These are phyloP conservation scores for Sebastes flavidus DNA, from an alignment of 2,797 vertebrate genomes.

Conservation along the genomic window DNA sequence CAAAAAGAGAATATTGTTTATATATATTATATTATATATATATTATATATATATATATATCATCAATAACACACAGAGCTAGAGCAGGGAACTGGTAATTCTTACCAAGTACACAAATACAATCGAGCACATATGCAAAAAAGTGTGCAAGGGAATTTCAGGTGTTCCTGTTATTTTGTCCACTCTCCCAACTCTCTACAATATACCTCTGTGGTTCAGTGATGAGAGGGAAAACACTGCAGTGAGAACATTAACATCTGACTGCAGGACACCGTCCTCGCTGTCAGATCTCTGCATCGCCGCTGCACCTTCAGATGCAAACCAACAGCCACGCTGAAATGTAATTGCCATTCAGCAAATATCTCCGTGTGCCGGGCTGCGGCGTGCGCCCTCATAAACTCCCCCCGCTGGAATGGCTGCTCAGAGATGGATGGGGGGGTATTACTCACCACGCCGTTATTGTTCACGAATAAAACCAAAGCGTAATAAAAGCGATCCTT, in stretches of 20 bases:
- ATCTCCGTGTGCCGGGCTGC: conserved; percentile 1
- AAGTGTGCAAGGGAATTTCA: no score
- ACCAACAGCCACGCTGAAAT: conserved; percentile 27
- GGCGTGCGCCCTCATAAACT: conserved; percentile 44
- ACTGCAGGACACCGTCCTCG: conserved; percentile 18
- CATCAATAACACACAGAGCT: no score
- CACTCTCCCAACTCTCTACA: neutral
- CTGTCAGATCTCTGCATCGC: conserved; percentile 31
- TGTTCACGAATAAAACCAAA: conserved; percentile 68
- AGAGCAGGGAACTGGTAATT: no score
- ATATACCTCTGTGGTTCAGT: neutral
- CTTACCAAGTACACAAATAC: no score
- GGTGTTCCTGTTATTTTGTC: neutral
- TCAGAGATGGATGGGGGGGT: conserved; percentile 11
- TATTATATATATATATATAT: no score
- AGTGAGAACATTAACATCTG: neutral
- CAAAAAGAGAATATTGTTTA: no score
- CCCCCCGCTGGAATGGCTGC: conserved; percentile 23
- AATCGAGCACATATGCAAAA: neutral
- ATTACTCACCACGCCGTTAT: conserved; percentile 55
- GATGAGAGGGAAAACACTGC: neutral
- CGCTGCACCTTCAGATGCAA: conserved; percentile 22
- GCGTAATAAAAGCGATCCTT: conserved; percentile 66
- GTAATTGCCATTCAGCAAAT: conserved; percentile 59
- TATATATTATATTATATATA: no score